Evolutionary conservation across 2,888 invertebrate genomes (phyloP).

Genomic region (Drosophila rellima): DNA sequence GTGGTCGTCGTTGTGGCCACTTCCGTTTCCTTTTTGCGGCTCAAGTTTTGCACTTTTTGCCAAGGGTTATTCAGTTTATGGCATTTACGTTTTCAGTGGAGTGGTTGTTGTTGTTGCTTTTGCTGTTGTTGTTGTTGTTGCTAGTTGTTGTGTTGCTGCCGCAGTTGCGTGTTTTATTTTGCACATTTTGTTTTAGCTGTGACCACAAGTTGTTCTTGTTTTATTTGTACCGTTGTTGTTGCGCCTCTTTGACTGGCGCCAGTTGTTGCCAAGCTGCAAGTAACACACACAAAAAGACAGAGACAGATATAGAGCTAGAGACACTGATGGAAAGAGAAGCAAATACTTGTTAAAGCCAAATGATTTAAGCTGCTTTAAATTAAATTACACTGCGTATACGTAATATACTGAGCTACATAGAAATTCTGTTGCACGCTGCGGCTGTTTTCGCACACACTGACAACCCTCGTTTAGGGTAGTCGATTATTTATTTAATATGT

Average conservation of each 20-base stretch:
- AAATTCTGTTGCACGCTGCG: constrained; percentile 32
- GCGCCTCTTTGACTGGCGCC: constrained; percentile 39
- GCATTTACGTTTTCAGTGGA: constrained; percentile 42
- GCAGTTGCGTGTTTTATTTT: constrained; percentile 70
- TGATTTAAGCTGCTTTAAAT: constrained; percentile 40
- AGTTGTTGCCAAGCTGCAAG: constrained; percentile 59
- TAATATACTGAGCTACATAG: constrained; percentile 14
- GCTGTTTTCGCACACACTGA: constrained; percentile 21
- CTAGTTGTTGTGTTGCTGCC: constrained; percentile 42
- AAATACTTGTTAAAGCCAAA: constrained; percentile 33
- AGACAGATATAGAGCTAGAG: background rate
- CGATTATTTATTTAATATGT: constrained; percentile 32
- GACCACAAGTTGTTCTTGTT: constrained; percentile 52
- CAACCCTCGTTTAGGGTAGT: constrained; percentile 1
- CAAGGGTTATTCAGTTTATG: constrained; percentile 46
- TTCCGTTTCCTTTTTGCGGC: constrained; percentile 49
- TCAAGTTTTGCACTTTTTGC: constrained; percentile 29
- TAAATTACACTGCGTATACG: constrained; percentile 23
- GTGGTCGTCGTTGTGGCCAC: constrained; percentile 35
- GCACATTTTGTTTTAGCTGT: constrained; percentile 66
- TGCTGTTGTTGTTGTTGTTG: constrained; percentile 19
- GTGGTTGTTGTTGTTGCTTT: constrained; percentile 5
- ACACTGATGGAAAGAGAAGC: constrained; percentile 3
- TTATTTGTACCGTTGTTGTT: constrained; percentile 8
- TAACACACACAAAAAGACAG: constrained; percentile 5